Evolutionary conservation across 2,113 vertebrate genomes (phyloP), one percentile per base, ranked within the genome.

Genomic region (Enhydra lutris): DNA sequence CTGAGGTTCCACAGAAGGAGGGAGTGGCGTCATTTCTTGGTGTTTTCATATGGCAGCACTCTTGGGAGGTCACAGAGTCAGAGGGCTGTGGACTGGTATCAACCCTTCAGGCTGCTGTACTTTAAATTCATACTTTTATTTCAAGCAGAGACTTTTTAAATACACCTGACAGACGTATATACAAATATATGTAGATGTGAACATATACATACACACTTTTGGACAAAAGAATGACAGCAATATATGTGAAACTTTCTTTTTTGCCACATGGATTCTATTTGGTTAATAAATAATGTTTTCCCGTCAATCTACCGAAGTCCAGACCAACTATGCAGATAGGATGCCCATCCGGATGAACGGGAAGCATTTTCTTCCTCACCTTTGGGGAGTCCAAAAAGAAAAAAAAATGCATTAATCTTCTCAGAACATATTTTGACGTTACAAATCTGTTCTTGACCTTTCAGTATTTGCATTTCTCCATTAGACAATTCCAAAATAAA

Each of bases 281-380:
- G 78, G 84, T 95, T 81, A 84, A 93, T 21, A 31, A 80, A 80
- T 29, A 67, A 78, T 52, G 24, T 39, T 78, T 65, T 94, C 92
- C 95, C 61, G 73, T 34, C 69, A 24, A 57, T 90, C 98, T 98
- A 99, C 98, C 99, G 99, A 97, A 99, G 99, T 97, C 99, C 99
- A 7, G 99, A 99, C 99, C 99, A 99, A 98, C 99, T 99, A 98
- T 99, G 99, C n/a, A 99, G 99, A 87, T 99, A 99, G 0, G 99
- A 99, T 36, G 99, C 98, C 99, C 99, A 99, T 52, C 99, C 99
- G 9, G 99, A 99, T 17, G 99, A 98, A 24, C 99, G 98, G 45
- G 99, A 98, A 3, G 97, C 97, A 57, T 97, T 98, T 84, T 99
- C 99, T 84, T 99, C 99, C 42, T 99, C 99, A 98, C 99, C 99